Evolutionary conservation across 2,888 invertebrate species (phyloP).

Genomic region (Xestobium rufovillosum): DNA sequence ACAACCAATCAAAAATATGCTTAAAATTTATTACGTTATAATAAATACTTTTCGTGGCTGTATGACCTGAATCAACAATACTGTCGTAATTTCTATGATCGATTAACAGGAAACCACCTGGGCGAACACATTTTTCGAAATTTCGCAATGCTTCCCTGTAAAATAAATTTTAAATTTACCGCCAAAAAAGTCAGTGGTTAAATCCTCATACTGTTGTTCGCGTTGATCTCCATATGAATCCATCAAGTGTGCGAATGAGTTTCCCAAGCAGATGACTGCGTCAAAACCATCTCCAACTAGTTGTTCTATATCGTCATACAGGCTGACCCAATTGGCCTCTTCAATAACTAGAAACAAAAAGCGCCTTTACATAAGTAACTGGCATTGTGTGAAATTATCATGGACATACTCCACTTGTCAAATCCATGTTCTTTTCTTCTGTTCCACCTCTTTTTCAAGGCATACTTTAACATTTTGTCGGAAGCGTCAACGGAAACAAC

Average conservation of each 20-base stretch:
- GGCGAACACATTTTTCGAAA: constrained; percentile 75
- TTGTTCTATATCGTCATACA: constrained; percentile 65
- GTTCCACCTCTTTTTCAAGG: constrained; percentile 77
- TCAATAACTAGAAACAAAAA: constrained; percentile 61
- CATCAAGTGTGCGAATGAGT: constrained; percentile 84
- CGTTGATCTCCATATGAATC: constrained; percentile 72
- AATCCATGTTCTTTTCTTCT: constrained; percentile 69
- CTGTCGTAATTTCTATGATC: constrained; percentile 86
- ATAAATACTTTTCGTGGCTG: constrained; percentile 78
- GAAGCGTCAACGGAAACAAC: constrained; percentile 84
- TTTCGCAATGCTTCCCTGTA: constrained; percentile 64
- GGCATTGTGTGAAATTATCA: neutral
- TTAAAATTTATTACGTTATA: constrained; percentile 65
- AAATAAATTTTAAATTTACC: constrained; percentile 14
- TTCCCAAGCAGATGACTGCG: constrained; percentile 83
- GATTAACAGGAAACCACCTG: constrained; percentile 76
- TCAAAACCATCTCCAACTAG: constrained; percentile 65
- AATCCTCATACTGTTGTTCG: constrained; percentile 58
- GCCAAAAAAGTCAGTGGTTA: too few relatives aligned
- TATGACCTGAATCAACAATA: constrained; percentile 66
- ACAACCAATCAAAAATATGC: constrained; percentile 3
- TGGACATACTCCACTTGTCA: constrained; percentile 72
- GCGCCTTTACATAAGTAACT: constrained; percentile 5
- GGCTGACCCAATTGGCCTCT: constrained; percentile 83
- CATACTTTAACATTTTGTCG: constrained; percentile 88